Conservation (phyloP, 2,888 invertebrate genomes). For the Coleophora deauratella region DNA sequence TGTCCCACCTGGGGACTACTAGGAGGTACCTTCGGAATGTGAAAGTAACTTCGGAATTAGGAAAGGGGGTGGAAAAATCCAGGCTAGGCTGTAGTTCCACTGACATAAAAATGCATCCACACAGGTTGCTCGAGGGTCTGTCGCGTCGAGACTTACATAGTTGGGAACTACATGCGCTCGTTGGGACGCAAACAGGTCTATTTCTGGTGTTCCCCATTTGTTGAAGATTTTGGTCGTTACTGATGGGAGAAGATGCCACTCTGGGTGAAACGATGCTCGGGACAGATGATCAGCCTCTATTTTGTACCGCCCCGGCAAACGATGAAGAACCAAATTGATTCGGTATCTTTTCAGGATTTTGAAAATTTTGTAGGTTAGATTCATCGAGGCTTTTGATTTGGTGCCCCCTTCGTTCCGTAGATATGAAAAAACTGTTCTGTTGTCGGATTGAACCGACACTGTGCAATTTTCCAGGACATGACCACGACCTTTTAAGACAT, state of each 20-base stretch:
- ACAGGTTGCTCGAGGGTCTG: constrained; percentile 4
- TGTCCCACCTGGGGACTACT: constrained; percentile 14
- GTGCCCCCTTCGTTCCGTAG: not conserved
- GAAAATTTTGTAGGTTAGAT: not conserved
- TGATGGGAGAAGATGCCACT: constrained; percentile 14
- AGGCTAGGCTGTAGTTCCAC: constrained; percentile 10
- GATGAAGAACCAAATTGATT: not conserved
- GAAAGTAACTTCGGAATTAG: constrained; percentile 9
- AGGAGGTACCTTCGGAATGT: constrained; percentile 14
- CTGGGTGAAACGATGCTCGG: constrained; percentile 6
- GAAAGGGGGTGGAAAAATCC: constrained; percentile 13
- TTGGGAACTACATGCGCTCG: constrained; percentile 9
- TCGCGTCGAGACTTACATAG: constrained; percentile 9
- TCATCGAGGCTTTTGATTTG: not conserved
- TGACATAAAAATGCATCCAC: constrained; percentile 6
- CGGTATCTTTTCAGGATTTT: not conserved
- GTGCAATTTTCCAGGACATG: not conserved
- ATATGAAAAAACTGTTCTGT: not conserved
- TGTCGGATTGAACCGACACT: not conserved
- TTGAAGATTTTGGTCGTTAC: constrained; percentile 10
- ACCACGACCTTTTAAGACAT: too few species aligned
- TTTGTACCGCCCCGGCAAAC: constrained; percentile 24
- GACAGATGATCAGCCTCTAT: constrained; percentile 24
- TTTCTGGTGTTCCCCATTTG: constrained; percentile 12
- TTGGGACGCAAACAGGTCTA: constrained; percentile 16